Base-by-base conservation (phyloP, 2,888 invertebrate genomes). In the Liodrosophila aerea region DNA sequence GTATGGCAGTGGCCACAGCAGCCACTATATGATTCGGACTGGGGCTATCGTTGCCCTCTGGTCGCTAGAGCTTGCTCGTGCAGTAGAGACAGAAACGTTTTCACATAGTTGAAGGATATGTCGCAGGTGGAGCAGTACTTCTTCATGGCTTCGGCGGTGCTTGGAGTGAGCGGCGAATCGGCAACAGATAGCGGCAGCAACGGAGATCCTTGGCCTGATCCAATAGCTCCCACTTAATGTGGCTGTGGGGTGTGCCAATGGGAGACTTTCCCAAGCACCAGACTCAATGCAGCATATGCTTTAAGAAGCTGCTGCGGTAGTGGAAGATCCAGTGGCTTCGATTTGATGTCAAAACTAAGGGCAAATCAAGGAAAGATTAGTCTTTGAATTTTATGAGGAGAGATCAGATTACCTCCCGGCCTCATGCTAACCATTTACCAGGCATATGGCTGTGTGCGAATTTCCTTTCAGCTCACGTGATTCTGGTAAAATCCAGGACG, bases 71-170 rank as follows among this genome's bases (percentile, higher is more conserved):
- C 61, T 89, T 89, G 63, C 86, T 88, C 76, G 93, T 93, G 91
- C 98, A 98, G 89, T 98, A 98, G 90, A 0, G 98, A 98, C 80
- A 97, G 93, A 89, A 95, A 98, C 2, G 97, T 96, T 82, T 95
- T 94, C 74, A 95, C 93, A 88, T 97, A 97, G 84, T 95, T 97
- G 91, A 98, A 98, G 41, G 96, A 95, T 82, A 98, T 98, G 91
- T 98, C 97, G 91, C 98, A 98, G 36, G 96, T 95, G 88, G 97
- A 96, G 91, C 98, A 98, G 90, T 97, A 97, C 88, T 97, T 96
- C 2, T 93, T 92, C 77, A 88, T 86, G 4, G 84, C 67, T 44
- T 85, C 82, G 7, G 76, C 64, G 1, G 72, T 61, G 57, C 80
- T 75, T 7, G 76, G 74, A 1, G 77, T 81, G 45, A 85, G 61